Evolutionary conservation across 2,888 invertebrate species (phyloP), one percentile per base, ranked within the genome.

Genomic region (Geophilus truncorum): DNA sequence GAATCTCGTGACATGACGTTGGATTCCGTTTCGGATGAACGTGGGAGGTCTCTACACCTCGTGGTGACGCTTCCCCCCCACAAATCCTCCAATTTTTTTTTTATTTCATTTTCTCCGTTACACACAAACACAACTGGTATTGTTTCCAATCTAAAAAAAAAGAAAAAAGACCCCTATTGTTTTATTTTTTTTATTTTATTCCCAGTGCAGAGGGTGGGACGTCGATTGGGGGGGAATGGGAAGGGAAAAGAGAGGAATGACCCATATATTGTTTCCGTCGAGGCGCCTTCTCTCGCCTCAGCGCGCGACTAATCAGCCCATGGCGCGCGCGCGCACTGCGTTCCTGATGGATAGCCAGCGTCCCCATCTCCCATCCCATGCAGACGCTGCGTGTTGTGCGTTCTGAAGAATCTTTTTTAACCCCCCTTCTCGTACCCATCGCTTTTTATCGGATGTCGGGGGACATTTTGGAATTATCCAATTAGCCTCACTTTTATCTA

Each of bases 21-120:
- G 62, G 62, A 62, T 62, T 62, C 62, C 62, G 62, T 62, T 62
- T 62, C 62, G 62, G 62, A 62, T 62, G 62, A 62, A 62, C 62
- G 62, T 62, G 62, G 62, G 62, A 25, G 62, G 62, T 62, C 62
- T 62, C 62, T 62, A 23, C 62, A 62, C 62, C 62, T 62, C 62
- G 62, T 1, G 9, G 2, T 12, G 40, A 2, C 12, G 5, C 2
- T 40, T 15, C 12, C 9, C 15, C 15, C n/a, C n/a, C n/a, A n/a
- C n/a, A n/a, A n/a, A 12, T 40, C 15, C 15, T 7, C 15, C 2
- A 7, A 15, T n/a, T 45, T 45, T 45, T 45, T 45, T 45, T 45
- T 45, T 45, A 18, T 45, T 45, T n/a, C 18, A 18, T 45, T 18
- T 45, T 45, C n/a, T 45, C 18, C 18, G n/a, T 45, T 5, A 15